These are phyloP conservation scores for Drosophila albomicans DNA, from an alignment of 1,140 invertebrate species.

Conservation along the genomic window DNA sequence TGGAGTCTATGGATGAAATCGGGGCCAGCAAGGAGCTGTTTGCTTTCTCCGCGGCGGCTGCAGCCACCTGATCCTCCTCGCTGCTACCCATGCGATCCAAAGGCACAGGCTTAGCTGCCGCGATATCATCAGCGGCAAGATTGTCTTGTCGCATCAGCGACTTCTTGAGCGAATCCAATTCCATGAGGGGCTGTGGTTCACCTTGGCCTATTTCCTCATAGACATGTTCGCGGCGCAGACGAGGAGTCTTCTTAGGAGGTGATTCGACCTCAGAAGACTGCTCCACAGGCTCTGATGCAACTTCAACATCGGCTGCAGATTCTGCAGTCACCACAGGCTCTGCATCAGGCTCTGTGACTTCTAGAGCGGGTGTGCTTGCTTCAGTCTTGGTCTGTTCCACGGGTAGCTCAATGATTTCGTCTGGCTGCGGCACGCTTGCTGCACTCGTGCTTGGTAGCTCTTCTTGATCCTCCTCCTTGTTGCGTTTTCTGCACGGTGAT, in stretches of 20 bases:
- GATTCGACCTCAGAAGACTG: slow-evolving; percentile 27
- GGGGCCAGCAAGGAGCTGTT: slow-evolving; percentile 64
- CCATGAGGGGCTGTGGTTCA: slow-evolving; percentile 59
- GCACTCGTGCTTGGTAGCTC: slow-evolving; percentile 56
- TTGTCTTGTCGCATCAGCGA: slow-evolving; percentile 72
- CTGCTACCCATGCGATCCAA: slow-evolving; percentile 84
- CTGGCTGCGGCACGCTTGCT: slow-evolving; percentile 66
- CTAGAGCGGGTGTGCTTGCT: slow-evolving; percentile 36
- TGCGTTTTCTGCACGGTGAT: slow-evolving; percentile 79
- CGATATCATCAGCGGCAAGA: slow-evolving; percentile 64
- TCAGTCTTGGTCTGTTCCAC: slow-evolving; percentile 55
- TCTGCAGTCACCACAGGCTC: slow-evolving; percentile 62
- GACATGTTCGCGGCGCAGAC: slow-evolving; percentile 86
- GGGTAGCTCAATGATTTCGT: slow-evolving; percentile 82
- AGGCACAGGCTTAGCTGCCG: slow-evolving; percentile 66
- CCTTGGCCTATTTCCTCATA: slow-evolving; percentile 86
- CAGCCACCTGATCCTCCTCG: slow-evolving; percentile 73
- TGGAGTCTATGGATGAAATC: slow-evolving; percentile 81
- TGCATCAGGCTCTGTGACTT: slow-evolving; percentile 68
- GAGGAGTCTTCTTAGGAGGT: slow-evolving; percentile 81
- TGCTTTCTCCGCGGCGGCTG: slow-evolving; percentile 42
- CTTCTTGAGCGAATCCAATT: slow-evolving; percentile 68
- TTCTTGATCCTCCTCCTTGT: slow-evolving; percentile 52
- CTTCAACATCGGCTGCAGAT: too few species aligned
- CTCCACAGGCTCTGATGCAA: neutral